Conservation (phyloP, 2,113 vertebrate genomes). For the Tursiops truncatus region DNA sequence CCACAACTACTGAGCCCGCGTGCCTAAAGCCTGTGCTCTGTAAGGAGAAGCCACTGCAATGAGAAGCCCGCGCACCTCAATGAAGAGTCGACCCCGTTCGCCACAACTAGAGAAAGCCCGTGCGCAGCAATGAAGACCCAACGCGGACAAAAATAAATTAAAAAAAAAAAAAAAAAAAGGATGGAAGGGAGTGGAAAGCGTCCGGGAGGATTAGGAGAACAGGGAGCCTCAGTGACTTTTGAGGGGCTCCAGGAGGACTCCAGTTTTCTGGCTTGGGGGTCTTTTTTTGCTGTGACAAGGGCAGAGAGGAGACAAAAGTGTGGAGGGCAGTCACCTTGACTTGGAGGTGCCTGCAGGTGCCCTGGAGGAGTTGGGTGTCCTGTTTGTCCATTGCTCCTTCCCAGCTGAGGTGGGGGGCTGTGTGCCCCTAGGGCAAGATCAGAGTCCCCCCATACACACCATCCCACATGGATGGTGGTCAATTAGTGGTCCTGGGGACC, state of each 20-base stretch:
- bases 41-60: too few relatives aligned
- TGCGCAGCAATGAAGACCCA: too few relatives aligned
- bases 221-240: not conserved
- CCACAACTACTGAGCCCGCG: too few relatives aligned
- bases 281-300: not conserved
- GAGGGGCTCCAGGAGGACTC: not conserved
- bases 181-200: not conserved
- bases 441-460: rapidly evolving
- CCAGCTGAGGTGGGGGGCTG: not conserved
- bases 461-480: too few relatives aligned
- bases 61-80: too few relatives aligned
- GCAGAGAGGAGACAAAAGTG: not conserved
- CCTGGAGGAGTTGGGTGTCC: not conserved
- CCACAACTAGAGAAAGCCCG: too few relatives aligned
- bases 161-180: not conserved
- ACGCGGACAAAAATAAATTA: too few relatives aligned
- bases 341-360: not conserved
- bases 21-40: too few relatives aligned
- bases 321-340: not conserved
- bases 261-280: not conserved
- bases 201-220: not conserved
- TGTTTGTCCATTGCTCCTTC: not conserved
- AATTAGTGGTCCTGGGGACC: not conserved
- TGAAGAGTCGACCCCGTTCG: too few relatives aligned
- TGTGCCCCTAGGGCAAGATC: not conserved